These are phyloP conservation scores for Drosophila demipolita DNA, from an alignment of 2,888 invertebrate species.

Conservation along the genomic window DNA sequence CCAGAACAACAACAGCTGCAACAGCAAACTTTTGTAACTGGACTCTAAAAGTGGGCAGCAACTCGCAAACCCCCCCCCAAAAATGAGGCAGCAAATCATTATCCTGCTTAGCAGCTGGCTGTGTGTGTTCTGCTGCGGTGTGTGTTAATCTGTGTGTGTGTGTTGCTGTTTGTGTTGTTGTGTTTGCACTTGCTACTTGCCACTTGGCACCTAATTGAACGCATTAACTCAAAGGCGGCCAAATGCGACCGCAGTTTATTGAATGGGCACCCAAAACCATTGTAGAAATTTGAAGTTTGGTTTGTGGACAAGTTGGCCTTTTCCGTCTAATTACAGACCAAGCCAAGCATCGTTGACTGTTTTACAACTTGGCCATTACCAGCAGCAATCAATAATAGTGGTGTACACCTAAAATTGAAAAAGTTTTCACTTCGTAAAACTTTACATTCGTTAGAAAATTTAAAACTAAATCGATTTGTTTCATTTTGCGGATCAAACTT, in stretches of 20 bases:
- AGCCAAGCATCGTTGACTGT: slow-evolving; percentile 29
- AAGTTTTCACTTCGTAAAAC: slow-evolving; percentile 47
- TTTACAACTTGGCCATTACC: slow-evolving; percentile 32
- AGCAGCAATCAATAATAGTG: slow-evolving; percentile 55
- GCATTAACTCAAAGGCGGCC: slow-evolving; percentile 61
- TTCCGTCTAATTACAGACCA: slow-evolving; percentile 27
- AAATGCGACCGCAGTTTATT: slow-evolving; percentile 41
- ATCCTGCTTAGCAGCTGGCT: slow-evolving; percentile 10
- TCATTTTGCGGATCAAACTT: slow-evolving; percentile 17
- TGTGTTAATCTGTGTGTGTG: background rate
- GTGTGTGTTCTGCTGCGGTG: background rate
- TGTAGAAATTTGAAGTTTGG: slow-evolving; percentile 26
- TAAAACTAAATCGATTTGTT: slow-evolving; percentile 44
- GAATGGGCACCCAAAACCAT: slow-evolving; percentile 16
- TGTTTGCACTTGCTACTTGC: slow-evolving; percentile 53
- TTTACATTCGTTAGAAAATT: slow-evolving; percentile 52
- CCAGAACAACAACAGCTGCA: slow-evolving; percentile 5
- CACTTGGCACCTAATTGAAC: slow-evolving; percentile 69
- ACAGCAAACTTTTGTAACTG: slow-evolving; percentile 28
- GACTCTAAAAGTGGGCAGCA: slow-evolving; percentile 7
- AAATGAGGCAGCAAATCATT: slow-evolving; percentile 28
- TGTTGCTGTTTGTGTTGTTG: slow-evolving; percentile 3
- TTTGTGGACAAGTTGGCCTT: slow-evolving; percentile 19
- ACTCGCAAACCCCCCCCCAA: slow-evolving; percentile 6
- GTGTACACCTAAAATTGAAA: slow-evolving; percentile 51